A percentile compares a stretch with the other conserved stretches of the same genome.
phyloP scores from a whole-genome alignment of 2,888 invertebrate genomes.

The Quadriops clusia region DNA sequence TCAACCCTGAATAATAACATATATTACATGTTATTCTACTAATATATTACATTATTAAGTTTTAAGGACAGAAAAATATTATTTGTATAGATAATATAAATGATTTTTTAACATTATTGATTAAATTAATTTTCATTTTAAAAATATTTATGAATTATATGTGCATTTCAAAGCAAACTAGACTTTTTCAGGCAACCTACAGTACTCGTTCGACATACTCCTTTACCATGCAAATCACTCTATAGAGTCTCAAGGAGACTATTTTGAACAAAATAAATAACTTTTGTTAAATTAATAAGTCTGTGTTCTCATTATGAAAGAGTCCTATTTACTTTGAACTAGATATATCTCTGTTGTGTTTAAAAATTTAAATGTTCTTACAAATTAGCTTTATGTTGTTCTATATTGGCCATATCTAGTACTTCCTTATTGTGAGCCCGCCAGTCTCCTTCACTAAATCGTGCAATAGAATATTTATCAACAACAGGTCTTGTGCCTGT shows the following conservation, averaged over 20 bases:
- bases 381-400: conserved; percentile 30
- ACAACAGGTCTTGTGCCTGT: conserved; percentile 65
- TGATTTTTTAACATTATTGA: background rate
- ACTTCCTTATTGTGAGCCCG: conserved; percentile 35
- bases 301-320: conserved; percentile 1
- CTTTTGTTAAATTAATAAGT: too few relatives aligned
- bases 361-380: conserved; percentile 20
- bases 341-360: too few relatives aligned
- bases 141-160: too few relatives aligned
- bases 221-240: too few relatives aligned
- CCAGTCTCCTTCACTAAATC: conserved; percentile 66
- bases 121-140: too few relatives aligned
- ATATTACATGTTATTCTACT: conserved; percentile 11
- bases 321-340: conserved; percentile 2
- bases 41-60: background rate
- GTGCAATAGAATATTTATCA: conserved; percentile 62
- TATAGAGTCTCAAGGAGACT: too few relatives aligned
- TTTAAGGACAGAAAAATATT: conserved; percentile 1
- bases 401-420: conserved; percentile 26
- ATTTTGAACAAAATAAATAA: too few relatives aligned
- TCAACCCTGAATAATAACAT: conserved; percentile 40
- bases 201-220: too few relatives aligned
- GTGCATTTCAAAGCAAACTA: too few relatives aligned
- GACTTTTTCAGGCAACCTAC: too few relatives aligned
- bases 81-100: background rate